These are phyloP conservation scores for Deladenus siricidicola DNA, from an alignment of 2,888 invertebrate genomes.

Conservation along the genomic window DNA sequence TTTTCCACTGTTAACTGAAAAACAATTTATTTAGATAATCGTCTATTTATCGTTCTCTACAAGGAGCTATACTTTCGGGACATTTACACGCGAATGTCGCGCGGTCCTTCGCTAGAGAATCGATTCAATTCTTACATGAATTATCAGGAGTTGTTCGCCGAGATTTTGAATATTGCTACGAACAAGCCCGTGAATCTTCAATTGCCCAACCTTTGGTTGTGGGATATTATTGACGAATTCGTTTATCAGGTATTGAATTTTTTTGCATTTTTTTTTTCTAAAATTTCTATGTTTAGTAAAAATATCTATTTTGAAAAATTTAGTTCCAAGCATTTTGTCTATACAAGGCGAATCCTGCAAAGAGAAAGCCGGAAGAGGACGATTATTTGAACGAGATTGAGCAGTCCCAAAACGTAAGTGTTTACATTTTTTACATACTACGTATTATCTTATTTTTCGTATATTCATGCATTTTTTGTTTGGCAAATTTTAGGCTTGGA, in stretches of 20 bases:
- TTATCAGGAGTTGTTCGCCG: slow-evolving; percentile 93
- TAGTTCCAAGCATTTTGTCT: slow-evolving; percentile 60
- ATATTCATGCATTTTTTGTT: not conserved
- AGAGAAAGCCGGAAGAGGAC: slow-evolving; percentile 70
- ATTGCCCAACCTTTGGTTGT: slow-evolving; percentile 89
- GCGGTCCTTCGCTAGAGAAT: slow-evolving; percentile 78
- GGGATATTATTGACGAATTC: slow-evolving; percentile 99
- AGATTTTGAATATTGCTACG: slow-evolving; percentile 65
- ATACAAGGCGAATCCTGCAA: slow-evolving; percentile 74
- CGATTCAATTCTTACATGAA: slow-evolving; percentile 91
- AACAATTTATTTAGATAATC: slow-evolving; percentile 49
- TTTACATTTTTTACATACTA: not conserved
- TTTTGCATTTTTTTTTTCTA: not conserved
- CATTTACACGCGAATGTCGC: slow-evolving; percentile 76
- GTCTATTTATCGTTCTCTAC: slow-evolving; percentile 86
- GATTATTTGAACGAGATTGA: slow-evolving; percentile 64
- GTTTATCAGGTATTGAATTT: slow-evolving; percentile 72
- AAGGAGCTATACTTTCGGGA: slow-evolving; percentile 95
- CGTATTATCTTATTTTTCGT: no score
- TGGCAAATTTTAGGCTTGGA: slow-evolving; percentile 63
- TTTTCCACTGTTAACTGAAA: no score
- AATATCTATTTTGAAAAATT: not conserved
- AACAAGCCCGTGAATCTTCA: slow-evolving; percentile 25
- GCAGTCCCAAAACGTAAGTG: slow-evolving; percentile 63
- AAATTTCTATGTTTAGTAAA: not conserved